These are phyloP conservation scores for Setipinna tenuifilis DNA, from an alignment of 2,797 vertebrate species.

Conservation along the genomic window DNA sequence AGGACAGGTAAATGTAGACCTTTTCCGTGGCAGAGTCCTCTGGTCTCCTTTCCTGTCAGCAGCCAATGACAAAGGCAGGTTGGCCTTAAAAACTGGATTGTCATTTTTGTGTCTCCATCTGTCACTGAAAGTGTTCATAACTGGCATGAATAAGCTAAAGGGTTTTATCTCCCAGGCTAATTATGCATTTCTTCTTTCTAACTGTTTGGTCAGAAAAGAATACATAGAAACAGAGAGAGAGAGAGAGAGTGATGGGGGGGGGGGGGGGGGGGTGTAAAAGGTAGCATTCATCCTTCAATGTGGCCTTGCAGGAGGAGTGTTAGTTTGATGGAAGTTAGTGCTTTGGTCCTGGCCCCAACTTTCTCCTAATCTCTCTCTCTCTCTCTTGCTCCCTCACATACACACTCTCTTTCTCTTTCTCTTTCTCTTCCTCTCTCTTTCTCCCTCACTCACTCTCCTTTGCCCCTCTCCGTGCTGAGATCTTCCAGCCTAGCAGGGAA, in stretches of 20 bases:
- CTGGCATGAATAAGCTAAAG: background rate
- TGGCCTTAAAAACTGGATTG: background rate
- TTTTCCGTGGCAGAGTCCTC: background rate
- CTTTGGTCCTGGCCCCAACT: constrained; percentile 50
- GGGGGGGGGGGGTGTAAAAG: constrained; percentile 20
- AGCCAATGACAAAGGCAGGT: background rate
- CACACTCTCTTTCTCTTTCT: no score
- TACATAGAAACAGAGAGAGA: background rate
- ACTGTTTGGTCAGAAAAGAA: background rate
- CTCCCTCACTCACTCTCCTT: background rate
- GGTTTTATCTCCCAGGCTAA: background rate
- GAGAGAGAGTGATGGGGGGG: background rate
- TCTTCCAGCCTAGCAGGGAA: constrained; percentile 25
- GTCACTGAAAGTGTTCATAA: background rate
- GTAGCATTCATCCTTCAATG: constrained; percentile 4
- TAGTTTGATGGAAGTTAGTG: constrained; percentile 59
- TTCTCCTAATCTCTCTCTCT: background rate
- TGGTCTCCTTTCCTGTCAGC: background rate
- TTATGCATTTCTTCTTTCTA: background rate
- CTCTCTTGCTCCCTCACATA: no score
- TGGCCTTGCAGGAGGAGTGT: constrained; percentile 26
- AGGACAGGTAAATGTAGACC: background rate
- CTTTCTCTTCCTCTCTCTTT: no score
- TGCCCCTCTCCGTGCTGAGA: constrained; percentile 13
- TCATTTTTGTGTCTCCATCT: background rate